Conservation (phyloP, 2,113 vertebrate genomes). For the Sarotherodon lohbergeri region DNA sequence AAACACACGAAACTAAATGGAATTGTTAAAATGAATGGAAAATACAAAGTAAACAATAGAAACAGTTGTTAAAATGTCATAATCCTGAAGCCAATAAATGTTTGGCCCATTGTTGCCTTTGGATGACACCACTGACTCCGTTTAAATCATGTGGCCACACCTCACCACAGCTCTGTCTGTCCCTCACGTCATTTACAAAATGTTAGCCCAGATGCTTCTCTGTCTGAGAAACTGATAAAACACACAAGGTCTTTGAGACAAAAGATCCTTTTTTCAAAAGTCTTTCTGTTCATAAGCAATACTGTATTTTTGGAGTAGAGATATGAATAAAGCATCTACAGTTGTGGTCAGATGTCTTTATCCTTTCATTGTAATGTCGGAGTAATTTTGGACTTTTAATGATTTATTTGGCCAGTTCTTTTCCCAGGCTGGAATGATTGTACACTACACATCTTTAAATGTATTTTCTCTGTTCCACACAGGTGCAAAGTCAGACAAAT, state of each 20-base stretch:
- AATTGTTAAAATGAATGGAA: neutral
- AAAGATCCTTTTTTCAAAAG: neutral
- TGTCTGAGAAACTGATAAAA: neutral
- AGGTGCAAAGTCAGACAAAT: too few relatives aligned
- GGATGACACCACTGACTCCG: neutral
- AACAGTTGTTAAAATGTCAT: neutral
- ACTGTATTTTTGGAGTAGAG: neutral
- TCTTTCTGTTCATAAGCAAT: neutral
- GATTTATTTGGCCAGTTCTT: too few relatives aligned
- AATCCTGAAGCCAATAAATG: too few relatives aligned
- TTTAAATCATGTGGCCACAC: neutral
- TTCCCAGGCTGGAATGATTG: too few relatives aligned
- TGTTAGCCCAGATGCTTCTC: neutral
- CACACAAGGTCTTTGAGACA: neutral
- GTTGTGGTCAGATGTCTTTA: neutral
- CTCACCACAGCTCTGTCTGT: neutral
- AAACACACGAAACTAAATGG: neutral
- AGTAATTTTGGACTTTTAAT: too few relatives aligned
- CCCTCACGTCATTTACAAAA: neutral
- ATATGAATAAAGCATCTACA: neutral
- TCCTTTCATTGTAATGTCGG: neutral
- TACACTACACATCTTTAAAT: too few relatives aligned
- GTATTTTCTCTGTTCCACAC: too few relatives aligned
- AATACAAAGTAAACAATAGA: neutral
- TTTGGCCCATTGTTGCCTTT: neutral